Evolutionary conservation across 53 echinoderm and acorn worm species (phyloP).

Genomic region (Holothuria leucospilota): DNA sequence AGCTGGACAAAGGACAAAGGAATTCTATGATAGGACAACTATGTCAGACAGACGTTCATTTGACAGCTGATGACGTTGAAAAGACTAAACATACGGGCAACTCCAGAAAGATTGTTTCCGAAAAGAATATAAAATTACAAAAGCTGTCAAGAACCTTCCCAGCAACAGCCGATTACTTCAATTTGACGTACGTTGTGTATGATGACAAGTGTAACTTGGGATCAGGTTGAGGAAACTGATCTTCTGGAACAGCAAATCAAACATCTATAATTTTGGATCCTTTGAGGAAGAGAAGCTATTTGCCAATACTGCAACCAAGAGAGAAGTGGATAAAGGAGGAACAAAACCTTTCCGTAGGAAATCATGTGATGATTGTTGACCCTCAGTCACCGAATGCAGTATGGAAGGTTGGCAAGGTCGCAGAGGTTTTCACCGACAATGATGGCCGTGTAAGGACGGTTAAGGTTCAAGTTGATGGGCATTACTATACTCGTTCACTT

Average conservation of each 20-base stretch:
- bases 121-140: too few relatives aligned
- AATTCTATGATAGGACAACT: too few relatives aligned
- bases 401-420: background rate
- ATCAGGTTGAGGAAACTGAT: too few relatives aligned
- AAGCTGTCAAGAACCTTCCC: too few relatives aligned
- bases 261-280: background rate
- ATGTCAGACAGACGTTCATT: too few relatives aligned
- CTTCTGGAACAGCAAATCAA: background rate
- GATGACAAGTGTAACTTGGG: too few relatives aligned
- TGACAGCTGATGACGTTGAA: too few relatives aligned
- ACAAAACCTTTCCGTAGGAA: background rate
- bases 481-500: background rate
- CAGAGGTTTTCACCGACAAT: background rate
- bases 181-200: too few relatives aligned
- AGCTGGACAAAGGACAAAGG: background rate
- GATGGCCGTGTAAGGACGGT: background rate
- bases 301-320: background rate
- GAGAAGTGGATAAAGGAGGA: slow-evolving; percentile 16
- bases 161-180: too few relatives aligned
- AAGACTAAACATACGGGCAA: too few relatives aligned
- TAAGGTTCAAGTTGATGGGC: background rate
- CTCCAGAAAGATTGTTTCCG: too few relatives aligned
- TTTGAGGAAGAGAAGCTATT: background rate
- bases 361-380: background rate
- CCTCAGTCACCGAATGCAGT: background rate